These are phyloP conservation scores for Tethea ocularis DNA, from an alignment of 2,888 invertebrate species.

Conservation along the genomic window DNA sequence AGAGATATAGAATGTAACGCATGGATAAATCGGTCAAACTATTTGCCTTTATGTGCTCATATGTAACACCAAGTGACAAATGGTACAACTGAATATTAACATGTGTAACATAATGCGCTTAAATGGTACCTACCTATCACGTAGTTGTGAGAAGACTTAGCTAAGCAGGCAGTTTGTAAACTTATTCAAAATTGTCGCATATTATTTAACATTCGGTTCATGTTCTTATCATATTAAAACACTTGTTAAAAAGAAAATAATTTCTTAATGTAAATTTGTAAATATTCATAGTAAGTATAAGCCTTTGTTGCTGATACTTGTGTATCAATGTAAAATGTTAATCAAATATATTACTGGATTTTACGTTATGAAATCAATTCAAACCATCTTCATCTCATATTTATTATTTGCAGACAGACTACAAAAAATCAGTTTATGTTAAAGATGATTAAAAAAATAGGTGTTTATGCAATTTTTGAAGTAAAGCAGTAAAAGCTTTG, in stretches of 20 bases:
- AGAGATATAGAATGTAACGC: constrained; percentile 1
- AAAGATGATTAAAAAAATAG: neutral
- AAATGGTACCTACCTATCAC: neutral
- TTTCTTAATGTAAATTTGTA: constrained; percentile 69
- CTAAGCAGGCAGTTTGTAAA: neutral
- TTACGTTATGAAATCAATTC: neutral
- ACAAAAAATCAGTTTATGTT: neutral
- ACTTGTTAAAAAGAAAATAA: constrained; percentile 13
- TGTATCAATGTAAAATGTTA: constrained; percentile 17
- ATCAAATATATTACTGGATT: neutral
- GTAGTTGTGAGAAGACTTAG: neutral
- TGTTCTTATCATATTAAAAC: constrained; percentile 7
- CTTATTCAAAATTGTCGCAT: neutral
- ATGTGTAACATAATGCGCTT: neutral
- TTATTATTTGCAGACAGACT: neutral
- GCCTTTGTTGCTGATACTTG: constrained; percentile 50
- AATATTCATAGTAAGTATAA: constrained; percentile 65
- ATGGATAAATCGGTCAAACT: neutral
- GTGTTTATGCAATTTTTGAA: neutral
- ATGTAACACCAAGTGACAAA: neutral
- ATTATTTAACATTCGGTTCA: constrained; percentile 1
- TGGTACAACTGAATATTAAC: neutral
- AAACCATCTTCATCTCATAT: neutral
- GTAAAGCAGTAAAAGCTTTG: neutral
- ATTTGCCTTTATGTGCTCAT: neutral